Base-by-base conservation (phyloP, 2,113 vertebrate species). In the Dipodomys merriami region DNA sequence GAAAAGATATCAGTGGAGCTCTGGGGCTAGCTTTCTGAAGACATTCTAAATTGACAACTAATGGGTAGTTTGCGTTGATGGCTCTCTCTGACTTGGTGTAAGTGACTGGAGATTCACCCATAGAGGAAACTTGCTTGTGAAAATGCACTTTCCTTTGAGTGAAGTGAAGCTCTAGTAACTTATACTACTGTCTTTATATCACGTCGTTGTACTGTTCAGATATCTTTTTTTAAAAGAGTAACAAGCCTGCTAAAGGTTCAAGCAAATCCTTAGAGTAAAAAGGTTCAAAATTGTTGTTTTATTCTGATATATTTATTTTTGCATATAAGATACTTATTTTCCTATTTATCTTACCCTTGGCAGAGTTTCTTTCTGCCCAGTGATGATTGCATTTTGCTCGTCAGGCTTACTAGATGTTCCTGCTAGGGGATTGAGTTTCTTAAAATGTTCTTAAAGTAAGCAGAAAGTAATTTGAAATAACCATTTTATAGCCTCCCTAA, bases 81-180 rank as follows among this genome's bases (percentile, higher is more conserved):
- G 91, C 95, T 95, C 64, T 90, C 79, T 95, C 3, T 57, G 77
- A 88, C 83, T n/a, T 0, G 67, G 65, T 77, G 86, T 49, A 73
- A 69, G 94, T 9, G 83, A 67, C 93, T 74, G 29, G 96, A 88
- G 96, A 94, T 29, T 91, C 49, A 83, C 46, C 39, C 86, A 53
- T 88, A 39, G 69, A 68, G 83, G 92, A 79, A 95, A 88, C 90
- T 82, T 91, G 29, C 94, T 97, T 94, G 76, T 2, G 77, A 93
- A 95, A 96, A 92, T 96, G 96, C 74, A 78, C 95, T 96, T 97
- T 95, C 90, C 83, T 94, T 97, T 95, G 95, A 83, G 91, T 83
- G 84, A 95, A 89, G 67, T 87, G 95, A 90, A 68, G n/a, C 67
- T 93, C 3, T 90, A 29, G 39, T 96, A 97, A 96, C 1, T 7